These are phyloP conservation scores for Lysandra bellargus DNA, from an alignment of 2,888 invertebrate species.

Conservation along the genomic window DNA sequence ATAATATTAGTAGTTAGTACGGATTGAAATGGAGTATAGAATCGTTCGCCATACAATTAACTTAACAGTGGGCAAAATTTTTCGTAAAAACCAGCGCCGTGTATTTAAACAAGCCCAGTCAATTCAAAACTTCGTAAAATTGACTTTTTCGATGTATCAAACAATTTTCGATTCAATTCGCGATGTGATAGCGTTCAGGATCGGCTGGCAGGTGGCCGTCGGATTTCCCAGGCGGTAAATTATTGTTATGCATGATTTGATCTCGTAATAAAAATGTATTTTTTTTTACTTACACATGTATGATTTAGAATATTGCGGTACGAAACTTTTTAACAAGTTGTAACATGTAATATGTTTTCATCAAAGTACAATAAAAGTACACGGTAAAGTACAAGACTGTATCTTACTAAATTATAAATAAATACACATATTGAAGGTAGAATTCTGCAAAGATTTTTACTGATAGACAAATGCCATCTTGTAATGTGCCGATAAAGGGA, in stretches of 20 bases:
- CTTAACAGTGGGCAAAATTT: background rate
- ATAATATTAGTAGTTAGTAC: background rate
- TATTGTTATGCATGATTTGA: constrained; percentile 28
- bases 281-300: constrained; percentile 19
- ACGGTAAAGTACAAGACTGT: background rate
- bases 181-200: background rate
- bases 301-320: constrained; percentile 5
- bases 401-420: too few species aligned
- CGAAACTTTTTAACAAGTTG: background rate
- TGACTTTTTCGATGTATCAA: background rate
- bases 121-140: constrained; percentile 3
- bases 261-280: constrained; percentile 23
- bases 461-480: too few species aligned
- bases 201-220: background rate
- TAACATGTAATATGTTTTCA: background rate
- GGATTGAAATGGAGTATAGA: background rate
- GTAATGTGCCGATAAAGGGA: too few species aligned
- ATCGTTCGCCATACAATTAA: background rate
- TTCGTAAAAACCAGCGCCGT: constrained; percentile 3
- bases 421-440: too few species aligned
- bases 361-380: background rate
- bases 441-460: too few species aligned
- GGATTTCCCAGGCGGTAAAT: constrained; percentile 26
- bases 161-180: background rate
- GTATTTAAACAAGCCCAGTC: constrained; percentile 17